Base-by-base conservation (phyloP, 1,140 invertebrate species). In the Reticulitermes speratus region DNA sequence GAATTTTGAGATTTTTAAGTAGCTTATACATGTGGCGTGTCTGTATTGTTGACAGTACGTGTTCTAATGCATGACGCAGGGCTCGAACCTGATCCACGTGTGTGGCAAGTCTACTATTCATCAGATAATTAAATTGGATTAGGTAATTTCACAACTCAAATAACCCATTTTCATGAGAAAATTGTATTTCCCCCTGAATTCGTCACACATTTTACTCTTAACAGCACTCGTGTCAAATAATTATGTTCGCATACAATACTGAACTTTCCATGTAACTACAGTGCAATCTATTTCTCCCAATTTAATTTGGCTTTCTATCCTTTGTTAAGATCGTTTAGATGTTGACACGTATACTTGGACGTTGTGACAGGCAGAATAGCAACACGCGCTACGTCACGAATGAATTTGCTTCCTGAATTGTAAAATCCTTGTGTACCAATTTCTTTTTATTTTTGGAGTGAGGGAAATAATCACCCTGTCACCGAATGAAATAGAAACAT, bases 101-200 rank as follows among this genome's bases (percentile, higher is more conserved):
- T 55, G 52, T 55, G 52, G 52, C 52, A 55, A 55, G 19, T 55
- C 16, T 6, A 30, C 65, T 8, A 75, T 75, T 75, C 65, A 75
- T 75, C 65, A 30, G 25, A 30, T 75, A 30, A 75, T 75, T 75
- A 75, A 16, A 75, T 30, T 75, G 25, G 25, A 30, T 75, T 30
- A 75, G 65, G 25, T 75, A 30, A 75, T n/a, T 75, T 75, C 65
- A 75, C 25, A 75, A 75, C 25, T 75, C 65, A 75, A 75, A 75
- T 75, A 75, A 75, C 65, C 19, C 52, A 75, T 30, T 75, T 75
- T 75, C 65, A n/a, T 30, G 25, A 75, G 65, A 75, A 75, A 75
- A 75, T 75, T 75, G 65, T 75, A 75, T 75, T 75, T 75, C n/a
- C 65, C n/a, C 25, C 65, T 75, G n/a, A 30, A 75, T 75, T 75